Evolutionary conservation across 2,888 invertebrate species (phyloP), one percentile per base, ranked within the genome.

Genomic region (Volucella bombylans): DNA sequence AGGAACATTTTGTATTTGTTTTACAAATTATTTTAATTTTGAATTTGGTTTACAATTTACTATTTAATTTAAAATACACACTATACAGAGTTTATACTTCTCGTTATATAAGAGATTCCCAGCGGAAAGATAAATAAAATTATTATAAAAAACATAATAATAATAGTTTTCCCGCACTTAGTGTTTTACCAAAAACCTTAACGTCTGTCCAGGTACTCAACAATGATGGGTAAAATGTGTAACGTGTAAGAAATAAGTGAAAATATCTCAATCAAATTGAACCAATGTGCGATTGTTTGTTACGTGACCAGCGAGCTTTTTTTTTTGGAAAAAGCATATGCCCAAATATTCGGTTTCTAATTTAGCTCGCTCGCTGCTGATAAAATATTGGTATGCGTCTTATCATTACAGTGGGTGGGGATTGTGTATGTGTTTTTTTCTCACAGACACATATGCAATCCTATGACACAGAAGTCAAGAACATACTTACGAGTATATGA

Each of bases 221-320:
- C 41, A 45, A 61, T 68, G 76, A 68, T 67, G 52, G 76, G 61
- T 67, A 52, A 61, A 76, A 43, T 68, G 39, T 76, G 45, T 61
- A 52, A 52, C 67, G 54, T 76, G 59, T 68, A 68, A 52, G n/a
- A 67, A 67, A 57, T 50, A 59, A 15, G 67, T 67, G 76, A 59
- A 67, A 61, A 76, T 52, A 18, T 61, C 68, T 68, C 67, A 43
- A 61, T 76, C 43, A 39, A 45, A 61, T 61, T 45, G 31, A 64
- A 52, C 62, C 54, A 72, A 54, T 62, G 54, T 61, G 61, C 50
- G n/a, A 52, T 31, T 61, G 14, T 49, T 65, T 52, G 52, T 55
- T 82, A 79, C 79, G 79, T 82, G 82, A 82, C 68, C 41, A 39
- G 38, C 18, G 55, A 83, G 80, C 80, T 78, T 82, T 82, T 79